A percentile compares a stretch with the other conserved stretches of the same genome.
Conservation (phyloP, 2,113 vertebrate genomes). For the Isurus oxyrinchus region DNA sequence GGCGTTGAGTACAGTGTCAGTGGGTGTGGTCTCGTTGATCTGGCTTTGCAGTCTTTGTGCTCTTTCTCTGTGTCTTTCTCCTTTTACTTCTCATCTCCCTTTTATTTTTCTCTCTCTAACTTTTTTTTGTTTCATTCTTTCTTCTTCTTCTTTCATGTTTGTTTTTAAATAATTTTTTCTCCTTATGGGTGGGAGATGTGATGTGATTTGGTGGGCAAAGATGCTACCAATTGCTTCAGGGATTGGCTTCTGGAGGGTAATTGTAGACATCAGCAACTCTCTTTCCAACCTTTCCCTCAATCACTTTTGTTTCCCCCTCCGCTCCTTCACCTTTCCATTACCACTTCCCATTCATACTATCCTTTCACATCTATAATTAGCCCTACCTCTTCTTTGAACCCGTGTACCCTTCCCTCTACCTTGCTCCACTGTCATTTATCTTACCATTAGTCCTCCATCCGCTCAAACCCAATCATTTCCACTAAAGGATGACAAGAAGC, state of each 20-base stretch:
- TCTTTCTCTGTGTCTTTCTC: background rate
- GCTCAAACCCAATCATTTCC: background rate
- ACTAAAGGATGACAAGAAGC: background rate
- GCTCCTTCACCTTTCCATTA: background rate
- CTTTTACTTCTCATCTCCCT: background rate
- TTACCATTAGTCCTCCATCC: background rate
- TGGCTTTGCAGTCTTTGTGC: background rate
- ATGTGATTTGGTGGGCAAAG: background rate
- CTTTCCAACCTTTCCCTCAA: background rate
- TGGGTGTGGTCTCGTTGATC: background rate
- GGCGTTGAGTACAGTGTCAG: conserved; percentile 2
- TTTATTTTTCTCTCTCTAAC: background rate
- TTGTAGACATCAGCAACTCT: background rate
- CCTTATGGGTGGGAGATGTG: background rate
- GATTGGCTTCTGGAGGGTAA: background rate
- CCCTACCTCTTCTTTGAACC: background rate
- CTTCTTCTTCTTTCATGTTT: background rate
- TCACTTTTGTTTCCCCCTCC: background rate
- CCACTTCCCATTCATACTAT: background rate
- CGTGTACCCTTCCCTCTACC: background rate
- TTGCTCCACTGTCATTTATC: background rate
- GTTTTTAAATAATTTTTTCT: background rate
- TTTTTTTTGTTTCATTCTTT: background rate
- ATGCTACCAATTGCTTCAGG: background rate
- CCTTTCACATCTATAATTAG: background rate